Evolutionary conservation across 2,888 invertebrate genomes (phyloP).

Genomic region (Microctonus hyperodae): DNA sequence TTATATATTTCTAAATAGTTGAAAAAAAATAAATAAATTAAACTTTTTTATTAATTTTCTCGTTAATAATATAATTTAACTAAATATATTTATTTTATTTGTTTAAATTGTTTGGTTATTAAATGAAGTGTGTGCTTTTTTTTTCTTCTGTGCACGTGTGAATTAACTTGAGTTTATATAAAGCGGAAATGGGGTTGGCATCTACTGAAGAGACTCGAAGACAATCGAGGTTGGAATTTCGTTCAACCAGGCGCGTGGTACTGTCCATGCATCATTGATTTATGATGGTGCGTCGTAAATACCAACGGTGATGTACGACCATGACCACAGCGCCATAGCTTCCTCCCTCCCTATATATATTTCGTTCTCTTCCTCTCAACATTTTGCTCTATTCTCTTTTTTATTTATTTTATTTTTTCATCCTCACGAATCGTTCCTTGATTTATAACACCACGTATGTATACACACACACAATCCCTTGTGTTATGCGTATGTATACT

Average conservation of each 20-base stretch:
- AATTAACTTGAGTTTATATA: background rate
- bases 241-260: conserved; percentile 42
- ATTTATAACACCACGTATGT: conserved; percentile 47
- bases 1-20: too few relatives aligned
- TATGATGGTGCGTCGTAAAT: conserved; percentile 54
- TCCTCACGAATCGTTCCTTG: conserved; percentile 43
- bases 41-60: background rate
- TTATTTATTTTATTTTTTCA: conserved; percentile 26
- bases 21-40: background rate
- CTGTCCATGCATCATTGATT: conserved; percentile 52
- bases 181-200: conserved; percentile 15
- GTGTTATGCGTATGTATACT: conserved; percentile 29
- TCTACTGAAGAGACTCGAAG: conserved; percentile 4
- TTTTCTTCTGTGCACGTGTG: background rate
- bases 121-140: background rate
- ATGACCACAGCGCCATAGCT: conserved; percentile 37
- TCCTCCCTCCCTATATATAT: conserved; percentile 30
- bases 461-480: conserved; percentile 41
- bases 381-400: conserved; percentile 25
- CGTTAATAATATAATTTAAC: background rate
- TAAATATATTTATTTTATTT: background rate
- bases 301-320: conserved; percentile 51
- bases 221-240: conserved; percentile 44
- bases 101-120: conserved; percentile 3
- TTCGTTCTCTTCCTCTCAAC: conserved; percentile 22